phyloP scores from a whole-genome alignment of 2,113 vertebrate genomes.

The Phyllostomus hastatus region DNA sequence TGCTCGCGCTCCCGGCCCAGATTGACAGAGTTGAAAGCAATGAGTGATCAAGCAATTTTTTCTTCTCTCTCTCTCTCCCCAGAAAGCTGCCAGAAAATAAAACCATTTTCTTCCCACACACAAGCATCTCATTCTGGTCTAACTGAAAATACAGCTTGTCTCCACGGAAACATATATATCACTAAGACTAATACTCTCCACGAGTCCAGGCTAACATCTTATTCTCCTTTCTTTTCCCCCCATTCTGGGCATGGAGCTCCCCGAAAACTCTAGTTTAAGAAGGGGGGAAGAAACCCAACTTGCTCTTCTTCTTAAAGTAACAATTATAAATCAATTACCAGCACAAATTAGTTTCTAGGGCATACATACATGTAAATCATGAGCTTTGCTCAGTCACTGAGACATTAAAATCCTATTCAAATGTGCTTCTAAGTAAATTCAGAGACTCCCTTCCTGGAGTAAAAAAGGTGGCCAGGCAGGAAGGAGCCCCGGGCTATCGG shows the following conservation, averaged over 20 bases:
- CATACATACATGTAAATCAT: neutral
- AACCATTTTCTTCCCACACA: conserved; percentile 59
- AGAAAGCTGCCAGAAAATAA: conserved; percentile 56
- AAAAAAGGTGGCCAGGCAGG: neutral
- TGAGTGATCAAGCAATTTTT: neutral
- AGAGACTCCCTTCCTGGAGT: neutral
- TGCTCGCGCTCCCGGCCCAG: neutral
- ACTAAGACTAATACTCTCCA: neutral
- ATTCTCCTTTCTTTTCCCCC: neutral
- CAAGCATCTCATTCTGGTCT: conserved; percentile 58
- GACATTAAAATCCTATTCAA: neutral
- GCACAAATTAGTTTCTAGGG: neutral
- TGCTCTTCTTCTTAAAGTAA: neutral
- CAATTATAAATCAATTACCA: neutral
- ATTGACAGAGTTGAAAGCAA: neutral
- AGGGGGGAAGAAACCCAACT: neutral
- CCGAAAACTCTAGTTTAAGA: neutral
- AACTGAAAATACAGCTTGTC: conserved; percentile 59
- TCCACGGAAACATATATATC: conserved; percentile 66
- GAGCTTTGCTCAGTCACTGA: neutral
- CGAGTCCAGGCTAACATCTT: neutral
- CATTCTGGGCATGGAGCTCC: neutral
- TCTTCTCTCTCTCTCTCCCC: neutral
- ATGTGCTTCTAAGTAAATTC: neutral
- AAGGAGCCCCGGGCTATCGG: neutral